These are phyloP conservation scores for Anguilla obscura DNA, from an alignment of 2,797 vertebrate genomes.

Conservation along the genomic window DNA sequence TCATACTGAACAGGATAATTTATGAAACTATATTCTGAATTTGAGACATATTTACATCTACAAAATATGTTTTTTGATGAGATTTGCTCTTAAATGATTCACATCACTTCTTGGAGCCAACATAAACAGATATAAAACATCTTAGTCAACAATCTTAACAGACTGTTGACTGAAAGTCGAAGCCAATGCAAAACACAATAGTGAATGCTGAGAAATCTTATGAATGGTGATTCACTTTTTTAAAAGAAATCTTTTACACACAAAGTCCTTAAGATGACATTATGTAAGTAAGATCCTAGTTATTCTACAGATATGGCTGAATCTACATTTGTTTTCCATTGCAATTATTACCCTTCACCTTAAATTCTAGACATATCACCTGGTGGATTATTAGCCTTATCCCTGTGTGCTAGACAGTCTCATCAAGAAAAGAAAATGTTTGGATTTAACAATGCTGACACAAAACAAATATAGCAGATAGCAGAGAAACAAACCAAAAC, in stretches of 20 bases:
- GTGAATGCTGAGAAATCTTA: background rate
- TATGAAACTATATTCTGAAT: background rate
- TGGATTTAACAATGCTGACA: background rate
- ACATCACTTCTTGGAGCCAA: background rate
- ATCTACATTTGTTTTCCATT: constrained; percentile 20
- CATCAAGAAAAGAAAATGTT: background rate
- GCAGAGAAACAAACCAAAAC: constrained; percentile 8
- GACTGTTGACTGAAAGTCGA: background rate
- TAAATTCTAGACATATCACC: constrained; percentile 5
- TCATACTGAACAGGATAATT: too few species aligned
- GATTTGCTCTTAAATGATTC: background rate
- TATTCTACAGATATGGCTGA: constrained; percentile 21
- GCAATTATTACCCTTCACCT: background rate
- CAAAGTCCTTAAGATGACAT: background rate
- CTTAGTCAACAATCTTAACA: background rate
- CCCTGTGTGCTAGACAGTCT: background rate
- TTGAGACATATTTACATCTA: background rate
- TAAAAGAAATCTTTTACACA: background rate
- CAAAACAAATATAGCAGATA: background rate
- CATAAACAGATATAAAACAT: background rate
- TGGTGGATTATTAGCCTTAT: constrained; percentile 17
- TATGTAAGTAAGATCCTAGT: background rate
- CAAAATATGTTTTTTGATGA: background rate
- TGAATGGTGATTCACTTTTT: background rate
- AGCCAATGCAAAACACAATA: background rate